These are phyloP conservation scores for Anhinga anhinga DNA, from an alignment of 2,113 vertebrate genomes.

Conservation along the genomic window DNA sequence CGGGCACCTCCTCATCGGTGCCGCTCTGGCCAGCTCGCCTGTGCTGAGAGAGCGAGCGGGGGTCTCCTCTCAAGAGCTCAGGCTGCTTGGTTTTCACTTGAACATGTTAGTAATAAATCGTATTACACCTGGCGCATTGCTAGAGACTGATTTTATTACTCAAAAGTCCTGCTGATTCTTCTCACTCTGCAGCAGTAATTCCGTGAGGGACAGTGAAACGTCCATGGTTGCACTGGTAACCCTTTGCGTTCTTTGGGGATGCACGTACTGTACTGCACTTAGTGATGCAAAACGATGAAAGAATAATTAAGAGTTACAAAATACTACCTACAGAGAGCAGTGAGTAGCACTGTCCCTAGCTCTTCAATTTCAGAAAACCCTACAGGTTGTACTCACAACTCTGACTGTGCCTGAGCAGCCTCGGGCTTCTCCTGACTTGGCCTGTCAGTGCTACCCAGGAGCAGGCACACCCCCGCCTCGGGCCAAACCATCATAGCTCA, in stretches of 20 bases:
- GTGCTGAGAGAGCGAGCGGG: too few species aligned
- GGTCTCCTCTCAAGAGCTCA: too few species aligned
- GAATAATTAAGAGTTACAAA: not conserved
- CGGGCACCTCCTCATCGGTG: too few species aligned
- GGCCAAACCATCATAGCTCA: not conserved
- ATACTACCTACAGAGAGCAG: not conserved
- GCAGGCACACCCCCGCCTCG: fast-evolving
- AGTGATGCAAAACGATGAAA: not conserved
- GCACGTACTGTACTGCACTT: not conserved
- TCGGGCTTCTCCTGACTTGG: not conserved
- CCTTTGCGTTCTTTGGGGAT: fast-evolving
- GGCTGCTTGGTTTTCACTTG: not conserved
- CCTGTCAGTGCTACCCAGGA: not conserved
- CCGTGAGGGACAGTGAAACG: fast-evolving
- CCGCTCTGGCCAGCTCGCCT: fast-evolving
- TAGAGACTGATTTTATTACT: not conserved
- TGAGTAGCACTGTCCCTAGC: not conserved
- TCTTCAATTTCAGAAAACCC: not conserved
- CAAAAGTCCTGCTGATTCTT: not conserved
- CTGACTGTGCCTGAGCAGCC: not conserved
- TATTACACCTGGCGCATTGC: fast-evolving
- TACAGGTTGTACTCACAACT: not conserved
- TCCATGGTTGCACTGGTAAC: not conserved
- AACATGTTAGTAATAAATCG: not conserved
- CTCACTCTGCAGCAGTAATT: not conserved